Percentiles rank a stretch among this genome's conserved stretches.
Evolutionary conservation across 2,113 vertebrate genomes (phyloP).

Genomic region (Centropus unirufus): DNA sequence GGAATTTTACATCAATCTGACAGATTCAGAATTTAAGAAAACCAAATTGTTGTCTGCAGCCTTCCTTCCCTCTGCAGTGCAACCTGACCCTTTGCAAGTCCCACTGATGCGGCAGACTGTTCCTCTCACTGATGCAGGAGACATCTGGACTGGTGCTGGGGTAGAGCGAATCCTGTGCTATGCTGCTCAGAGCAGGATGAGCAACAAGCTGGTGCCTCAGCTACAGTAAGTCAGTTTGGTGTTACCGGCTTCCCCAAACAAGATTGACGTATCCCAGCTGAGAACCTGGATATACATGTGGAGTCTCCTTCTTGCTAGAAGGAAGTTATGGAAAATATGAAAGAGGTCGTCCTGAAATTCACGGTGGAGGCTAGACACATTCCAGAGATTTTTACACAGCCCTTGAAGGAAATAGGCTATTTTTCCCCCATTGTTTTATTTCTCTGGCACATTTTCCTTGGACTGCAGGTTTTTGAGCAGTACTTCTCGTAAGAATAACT

Average conservation of each 20-base stretch:
- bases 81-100: not conserved
- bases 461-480: not conserved
- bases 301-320: not conserved
- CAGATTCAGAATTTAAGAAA: not conserved
- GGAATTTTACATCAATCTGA: not conserved
- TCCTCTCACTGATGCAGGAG: not conserved
- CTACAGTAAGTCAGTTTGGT: not conserved
- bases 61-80: not conserved
- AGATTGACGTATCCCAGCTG: not conserved
- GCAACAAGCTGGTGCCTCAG: not conserved
- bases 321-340: not conserved
- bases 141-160: not conserved
- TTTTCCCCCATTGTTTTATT: constrained; percentile 31
- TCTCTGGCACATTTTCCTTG: constrained; percentile 10
- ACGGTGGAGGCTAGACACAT: not conserved
- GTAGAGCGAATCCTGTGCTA: not conserved
- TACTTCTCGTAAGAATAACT: not conserved
- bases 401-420: constrained; percentile 28
- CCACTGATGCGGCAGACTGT: not conserved
- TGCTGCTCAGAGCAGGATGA: not conserved
- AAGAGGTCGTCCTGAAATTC: not conserved
- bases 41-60: not conserved
- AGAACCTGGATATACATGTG: rapidly evolving
- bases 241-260: not conserved
- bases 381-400: constrained; percentile 28